Percentiles rank a stretch among this genome's conserved stretches.
phyloP scores from a whole-genome alignment of 2,797 vertebrate species.

The Coccyzus lansbergi region DNA sequence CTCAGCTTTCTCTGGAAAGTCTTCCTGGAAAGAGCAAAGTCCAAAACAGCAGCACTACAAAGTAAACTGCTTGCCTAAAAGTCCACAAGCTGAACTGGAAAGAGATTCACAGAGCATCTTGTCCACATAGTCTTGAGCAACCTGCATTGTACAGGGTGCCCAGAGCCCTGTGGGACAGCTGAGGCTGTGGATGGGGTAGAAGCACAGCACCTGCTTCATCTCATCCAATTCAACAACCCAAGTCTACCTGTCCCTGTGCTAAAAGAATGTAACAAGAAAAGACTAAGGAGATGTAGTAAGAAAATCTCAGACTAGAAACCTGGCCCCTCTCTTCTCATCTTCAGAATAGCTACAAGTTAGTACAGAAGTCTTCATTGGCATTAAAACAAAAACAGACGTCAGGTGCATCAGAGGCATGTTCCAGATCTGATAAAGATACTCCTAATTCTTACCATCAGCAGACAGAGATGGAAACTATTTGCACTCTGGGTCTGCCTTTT shows the following conservation, averaged over 20 bases:
- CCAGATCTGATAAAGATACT: not conserved
- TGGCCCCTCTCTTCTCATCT: not conserved
- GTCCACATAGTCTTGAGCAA: not conserved
- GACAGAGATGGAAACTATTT: not conserved
- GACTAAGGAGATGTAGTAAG: not conserved
- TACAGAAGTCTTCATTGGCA: not conserved
- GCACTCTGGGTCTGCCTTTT: not conserved
- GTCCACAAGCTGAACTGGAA: not conserved
- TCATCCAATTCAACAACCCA: not conserved
- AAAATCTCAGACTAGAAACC: not conserved
- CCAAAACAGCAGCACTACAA: not conserved
- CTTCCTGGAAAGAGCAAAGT: not conserved
- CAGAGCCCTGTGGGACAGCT: not conserved
- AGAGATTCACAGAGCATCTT: not conserved
- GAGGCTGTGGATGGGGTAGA: not conserved
- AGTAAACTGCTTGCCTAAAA: constrained; percentile 1
- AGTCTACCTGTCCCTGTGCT: not conserved
- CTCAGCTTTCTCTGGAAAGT: not conserved
- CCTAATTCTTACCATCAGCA: not conserved
- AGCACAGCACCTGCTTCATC: not conserved
- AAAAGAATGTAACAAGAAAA: not conserved
- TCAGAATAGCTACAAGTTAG: not conserved
- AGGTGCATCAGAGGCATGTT: not conserved
- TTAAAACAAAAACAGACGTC: not conserved
- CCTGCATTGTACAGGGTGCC: not conserved